Percentiles rank a stretch among this genome's conserved stretches.
These are phyloP conservation scores for Pseudopipra pipra DNA, from an alignment of 2,113 vertebrate species.

Conservation along the genomic window DNA sequence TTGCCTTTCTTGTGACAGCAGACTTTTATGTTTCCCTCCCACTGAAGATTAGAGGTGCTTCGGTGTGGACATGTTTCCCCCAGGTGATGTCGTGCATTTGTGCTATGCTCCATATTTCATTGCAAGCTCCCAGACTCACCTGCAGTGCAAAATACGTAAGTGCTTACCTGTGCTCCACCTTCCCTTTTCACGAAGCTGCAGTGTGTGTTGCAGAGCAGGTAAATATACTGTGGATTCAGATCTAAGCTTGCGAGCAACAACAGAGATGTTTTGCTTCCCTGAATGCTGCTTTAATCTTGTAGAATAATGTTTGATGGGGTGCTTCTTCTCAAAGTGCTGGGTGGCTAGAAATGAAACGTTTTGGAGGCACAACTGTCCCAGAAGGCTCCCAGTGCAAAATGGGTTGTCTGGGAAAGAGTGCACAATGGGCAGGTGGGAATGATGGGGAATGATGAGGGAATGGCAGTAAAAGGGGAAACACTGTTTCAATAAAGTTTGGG, in stretches of 20 bases:
- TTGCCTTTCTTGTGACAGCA: not conserved
- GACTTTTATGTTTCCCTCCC: not conserved
- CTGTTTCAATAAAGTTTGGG: not conserved
- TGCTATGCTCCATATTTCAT: fast-evolving
- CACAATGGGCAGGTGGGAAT: fast-evolving
- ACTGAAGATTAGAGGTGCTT: not conserved
- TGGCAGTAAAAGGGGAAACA: not conserved
- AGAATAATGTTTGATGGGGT: not conserved
- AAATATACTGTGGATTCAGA: not conserved
- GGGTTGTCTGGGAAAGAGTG: not conserved
- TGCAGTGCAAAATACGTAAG: fast-evolving
- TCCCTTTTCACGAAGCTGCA: not conserved
- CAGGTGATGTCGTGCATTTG: not conserved
- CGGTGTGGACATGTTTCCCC: not conserved
- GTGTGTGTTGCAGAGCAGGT: fast-evolving
- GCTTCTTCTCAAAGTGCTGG: not conserved
- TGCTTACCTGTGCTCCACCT: not conserved
- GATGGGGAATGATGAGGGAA: not conserved
- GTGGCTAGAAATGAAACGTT: fast-evolving
- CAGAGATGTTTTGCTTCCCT: not conserved
- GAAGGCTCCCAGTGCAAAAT: not conserved
- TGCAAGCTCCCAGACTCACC: not conserved
- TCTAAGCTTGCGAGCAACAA: not conserved
- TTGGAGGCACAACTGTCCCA: not conserved
- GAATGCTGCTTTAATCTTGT: not conserved